phyloP scores from a whole-genome alignment of 1,140 invertebrate species.

The Neuroterus valhalla region DNA sequence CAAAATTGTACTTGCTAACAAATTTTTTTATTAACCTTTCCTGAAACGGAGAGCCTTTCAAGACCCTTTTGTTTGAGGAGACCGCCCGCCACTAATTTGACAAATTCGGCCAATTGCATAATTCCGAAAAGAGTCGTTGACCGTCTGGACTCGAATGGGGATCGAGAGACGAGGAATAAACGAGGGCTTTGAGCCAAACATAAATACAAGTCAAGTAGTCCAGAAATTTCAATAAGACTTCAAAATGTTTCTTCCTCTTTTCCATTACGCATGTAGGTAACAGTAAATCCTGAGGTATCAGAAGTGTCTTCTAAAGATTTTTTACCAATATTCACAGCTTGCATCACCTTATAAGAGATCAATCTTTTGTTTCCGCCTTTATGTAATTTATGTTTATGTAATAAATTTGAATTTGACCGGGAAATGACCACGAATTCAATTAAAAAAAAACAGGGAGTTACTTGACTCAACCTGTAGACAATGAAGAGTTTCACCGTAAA shows the following conservation, averaged over 20 bases:
- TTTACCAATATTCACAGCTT: too few species aligned
- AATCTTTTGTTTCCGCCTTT: too few species aligned
- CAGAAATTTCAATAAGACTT: neutral
- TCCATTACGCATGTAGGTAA: too few species aligned
- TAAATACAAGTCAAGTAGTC: neutral
- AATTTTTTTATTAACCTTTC: constrained; percentile 35
- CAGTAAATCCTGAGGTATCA: too few species aligned
- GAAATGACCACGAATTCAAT: too few species aligned
- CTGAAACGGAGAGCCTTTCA: constrained; percentile 24
- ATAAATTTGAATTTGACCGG: too few species aligned
- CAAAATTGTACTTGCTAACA: constrained; percentile 25
- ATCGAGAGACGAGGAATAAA: constrained; percentile 22
- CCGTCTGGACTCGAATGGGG: constrained; percentile 57
- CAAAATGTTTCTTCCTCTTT: neutral
- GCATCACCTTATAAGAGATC: too few species aligned
- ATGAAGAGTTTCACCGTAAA: too few species aligned
- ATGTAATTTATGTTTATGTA: too few species aligned
- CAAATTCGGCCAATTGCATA: constrained; percentile 72
- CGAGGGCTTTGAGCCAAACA: neutral
- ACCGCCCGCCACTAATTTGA: constrained; percentile 63
- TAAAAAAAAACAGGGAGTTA: too few species aligned
- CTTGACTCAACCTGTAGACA: too few species aligned
- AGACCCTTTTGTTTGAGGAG: constrained; percentile 43
- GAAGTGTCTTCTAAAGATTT: too few species aligned
- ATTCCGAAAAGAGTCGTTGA: constrained; percentile 70